These are phyloP conservation scores for Ricordea florida DNA, from an alignment of 92 coral and sea anemone genomes.

Conservation along the genomic window DNA sequence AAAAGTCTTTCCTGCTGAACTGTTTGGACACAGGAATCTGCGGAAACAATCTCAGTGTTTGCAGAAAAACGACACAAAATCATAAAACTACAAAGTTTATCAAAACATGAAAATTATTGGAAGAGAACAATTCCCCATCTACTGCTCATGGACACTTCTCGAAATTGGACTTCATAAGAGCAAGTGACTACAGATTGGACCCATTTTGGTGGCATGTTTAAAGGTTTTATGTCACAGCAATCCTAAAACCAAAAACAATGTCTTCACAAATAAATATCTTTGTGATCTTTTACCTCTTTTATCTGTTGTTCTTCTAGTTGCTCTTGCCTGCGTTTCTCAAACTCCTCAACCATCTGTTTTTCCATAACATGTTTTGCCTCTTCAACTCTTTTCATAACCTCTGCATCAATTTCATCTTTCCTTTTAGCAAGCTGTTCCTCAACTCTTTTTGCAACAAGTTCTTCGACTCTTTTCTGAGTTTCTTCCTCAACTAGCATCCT, in stretches of 20 bases:
- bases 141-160: too few relatives aligned
- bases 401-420: constrained; percentile 96
- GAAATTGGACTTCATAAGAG: too few relatives aligned
- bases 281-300: constrained; percentile 73
- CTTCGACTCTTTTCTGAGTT: constrained; percentile 92
- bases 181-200: too few relatives aligned
- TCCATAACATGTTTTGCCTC: constrained; percentile 97
- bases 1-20: constrained; percentile 26
- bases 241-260: not conserved
- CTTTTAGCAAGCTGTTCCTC: constrained; percentile 97
- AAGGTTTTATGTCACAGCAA: too few relatives aligned
- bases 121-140: too few relatives aligned
- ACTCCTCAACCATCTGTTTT: constrained; percentile 96
- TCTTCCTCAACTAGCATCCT: constrained; percentile 94
- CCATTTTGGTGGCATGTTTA: too few relatives aligned
- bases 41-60: constrained; percentile 47
- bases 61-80: constrained; percentile 43
- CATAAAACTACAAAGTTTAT: not conserved
- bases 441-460: constrained; percentile 94
- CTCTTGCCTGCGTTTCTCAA: constrained; percentile 91
- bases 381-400: constrained; percentile 91
- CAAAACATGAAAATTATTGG: not conserved
- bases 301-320: constrained; percentile 84
- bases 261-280: not conserved
- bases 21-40: constrained; percentile 19